Conservation (phyloP, 2,113 vertebrate genomes). For the Megaceryle maxima region DNA sequence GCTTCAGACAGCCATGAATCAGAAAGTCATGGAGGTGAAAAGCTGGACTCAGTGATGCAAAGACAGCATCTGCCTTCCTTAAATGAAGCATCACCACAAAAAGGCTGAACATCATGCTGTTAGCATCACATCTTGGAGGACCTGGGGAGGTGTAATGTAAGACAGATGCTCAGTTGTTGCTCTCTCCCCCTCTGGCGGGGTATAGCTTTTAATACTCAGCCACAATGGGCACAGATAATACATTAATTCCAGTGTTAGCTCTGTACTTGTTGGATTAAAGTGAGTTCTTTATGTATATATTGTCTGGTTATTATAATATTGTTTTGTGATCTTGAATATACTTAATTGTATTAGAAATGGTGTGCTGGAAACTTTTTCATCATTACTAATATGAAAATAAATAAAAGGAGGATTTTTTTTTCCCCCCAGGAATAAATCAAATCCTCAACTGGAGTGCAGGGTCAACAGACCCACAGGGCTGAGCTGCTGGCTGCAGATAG, state of each 20-base stretch:
- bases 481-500: constrained; percentile 28
- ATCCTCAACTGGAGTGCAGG: not conserved
- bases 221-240: constrained; percentile 39
- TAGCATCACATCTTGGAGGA: not conserved
- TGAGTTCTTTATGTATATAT: constrained; percentile 26
- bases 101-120: not conserved
- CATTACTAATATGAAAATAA: not conserved
- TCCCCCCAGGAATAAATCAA: not conserved
- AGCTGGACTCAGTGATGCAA: not conserved
- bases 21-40: not conserved
- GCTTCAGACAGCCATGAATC: not conserved
- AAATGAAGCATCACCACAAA: not conserved
- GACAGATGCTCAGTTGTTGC: not conserved
- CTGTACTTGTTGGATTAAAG: constrained; percentile 48
- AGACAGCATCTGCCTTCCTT: not conserved
- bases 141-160: not conserved
- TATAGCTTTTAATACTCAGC: not conserved
- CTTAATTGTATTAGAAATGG: constrained; percentile 66
- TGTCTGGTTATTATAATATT: constrained; percentile 38
- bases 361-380: not conserved
- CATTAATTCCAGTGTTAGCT: constrained; percentile 26
- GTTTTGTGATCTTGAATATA: constrained; percentile 31
- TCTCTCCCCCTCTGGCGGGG: not conserved
- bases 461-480: constrained; percentile 22
- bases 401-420: not conserved